Percentiles rank a stretch among this genome's conserved stretches.
These are phyloP conservation scores for Hycleus cichorii DNA, from an alignment of 1,140 invertebrate genomes.

Conservation along the genomic window DNA sequence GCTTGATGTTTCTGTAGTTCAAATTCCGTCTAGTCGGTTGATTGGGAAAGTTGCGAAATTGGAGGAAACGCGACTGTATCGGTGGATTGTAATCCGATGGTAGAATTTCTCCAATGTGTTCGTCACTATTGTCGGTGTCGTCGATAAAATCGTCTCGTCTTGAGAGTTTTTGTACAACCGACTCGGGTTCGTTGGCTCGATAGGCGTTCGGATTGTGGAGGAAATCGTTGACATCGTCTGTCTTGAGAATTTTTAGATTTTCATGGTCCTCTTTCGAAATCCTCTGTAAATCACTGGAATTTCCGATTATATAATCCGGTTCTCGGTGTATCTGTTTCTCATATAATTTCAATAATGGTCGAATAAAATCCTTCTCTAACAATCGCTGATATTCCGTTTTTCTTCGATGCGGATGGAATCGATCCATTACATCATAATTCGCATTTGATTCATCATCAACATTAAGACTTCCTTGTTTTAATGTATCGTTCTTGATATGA, in stretches of 20 bases:
- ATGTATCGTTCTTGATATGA: slow-evolving; percentile 13
- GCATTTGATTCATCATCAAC: slow-evolving; percentile 5
- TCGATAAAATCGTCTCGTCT: slow-evolving; percentile 25
- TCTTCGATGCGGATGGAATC: slow-evolving; percentile 26
- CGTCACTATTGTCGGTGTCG: slow-evolving; percentile 24
- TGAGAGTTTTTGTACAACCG: slow-evolving; percentile 1
- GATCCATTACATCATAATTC: slow-evolving; percentile 21
- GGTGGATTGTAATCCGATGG: slow-evolving; percentile 27
- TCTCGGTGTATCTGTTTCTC: slow-evolving; percentile 25
- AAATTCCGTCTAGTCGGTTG: too few species aligned
- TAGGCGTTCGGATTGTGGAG: slow-evolving; percentile 21
- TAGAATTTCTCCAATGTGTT: slow-evolving; percentile 40
- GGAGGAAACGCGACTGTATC: neutral
- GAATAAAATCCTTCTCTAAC: slow-evolving; percentile 36
- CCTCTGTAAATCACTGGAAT: slow-evolving; percentile 15
- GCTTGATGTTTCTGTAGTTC: neutral
- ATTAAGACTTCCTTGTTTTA: neutral
- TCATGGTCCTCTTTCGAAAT: slow-evolving; percentile 37
- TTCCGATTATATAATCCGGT: slow-evolving; percentile 18
- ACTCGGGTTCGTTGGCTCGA: slow-evolving; percentile 17
- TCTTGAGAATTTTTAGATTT: slow-evolving; percentile 24
- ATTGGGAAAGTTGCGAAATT: neutral
- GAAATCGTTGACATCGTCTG: slow-evolving; percentile 28
- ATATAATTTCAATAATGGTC: slow-evolving; percentile 34
- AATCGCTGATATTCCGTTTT: slow-evolving; percentile 33